Base-by-base conservation (phyloP, 2,888 invertebrate genomes). In the Perizoma affinitatum region DNA sequence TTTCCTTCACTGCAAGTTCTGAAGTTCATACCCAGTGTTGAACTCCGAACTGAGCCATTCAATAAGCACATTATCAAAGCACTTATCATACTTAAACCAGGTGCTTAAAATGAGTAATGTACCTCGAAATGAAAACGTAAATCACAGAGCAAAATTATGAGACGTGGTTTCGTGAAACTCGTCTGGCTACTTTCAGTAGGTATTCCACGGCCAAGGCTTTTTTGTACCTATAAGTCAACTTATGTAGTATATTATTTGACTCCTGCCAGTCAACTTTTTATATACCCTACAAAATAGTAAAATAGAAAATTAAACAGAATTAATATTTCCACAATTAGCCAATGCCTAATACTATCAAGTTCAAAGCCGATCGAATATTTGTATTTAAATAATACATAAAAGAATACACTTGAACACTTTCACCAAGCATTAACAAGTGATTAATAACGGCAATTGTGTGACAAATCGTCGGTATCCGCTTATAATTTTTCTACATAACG, bases 381-480 rank as follows among this genome's bases (percentile, higher is more conserved):
- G n/a, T n/a, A n/a, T n/a, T n/a, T n/a, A n/a, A n/a, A n/a, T n/a
- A n/a, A n/a, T n/a, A n/a, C n/a, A n/a, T n/a, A n/a, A n/a, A n/a
- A n/a, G n/a, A n/a, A n/a, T n/a, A n/a, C n/a, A n/a, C 45, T 10
- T 51, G 43, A 43, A 48, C 36, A 5, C 36, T 36, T 36, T 6
- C 6, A 45, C 44, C 42, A 43, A 34, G 72, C 71, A 67, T 72
- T 76, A 76, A 66, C 59, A 67, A 63, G 72, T 78, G 76, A 83
- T 82, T 78, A 80, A 73, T 65, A 71, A 2, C 73, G 69, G 68
- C 77, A 82, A 84, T 84, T 84, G 79, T 68, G 74, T 69, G 71
- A 22, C 76, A 83, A 86, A 86, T 84, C 80, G 82, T 67, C 66
- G 59, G 68, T 80, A 79, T 84, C 86, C 83, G 82, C 67, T 65